Conservation (phyloP, 2,888 invertebrate genomes). For the Rhimphoctona megacephalus region DNA sequence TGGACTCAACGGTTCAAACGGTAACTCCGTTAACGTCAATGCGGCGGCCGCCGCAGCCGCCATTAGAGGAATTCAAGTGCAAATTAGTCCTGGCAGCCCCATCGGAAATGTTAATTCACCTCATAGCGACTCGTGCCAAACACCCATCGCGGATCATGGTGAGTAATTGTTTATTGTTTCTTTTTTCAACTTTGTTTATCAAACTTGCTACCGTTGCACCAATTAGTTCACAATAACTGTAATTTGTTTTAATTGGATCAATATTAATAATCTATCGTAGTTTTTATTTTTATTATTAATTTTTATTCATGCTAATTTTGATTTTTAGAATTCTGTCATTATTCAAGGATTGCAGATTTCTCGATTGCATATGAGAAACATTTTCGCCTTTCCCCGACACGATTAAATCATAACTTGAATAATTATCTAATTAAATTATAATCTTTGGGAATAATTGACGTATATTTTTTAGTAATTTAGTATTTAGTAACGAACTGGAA, state of each 20-base stretch:
- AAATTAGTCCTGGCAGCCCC: conserved; percentile 76
- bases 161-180: conserved; percentile 58
- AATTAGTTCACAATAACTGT: background rate
- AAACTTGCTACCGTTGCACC: background rate
- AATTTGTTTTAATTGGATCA: background rate
- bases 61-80: conserved; percentile 77
- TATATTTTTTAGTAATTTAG: background rate
- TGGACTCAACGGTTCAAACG: conserved; percentile 72
- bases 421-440: background rate
- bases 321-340: background rate
- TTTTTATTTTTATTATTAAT: background rate
- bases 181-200: background rate
- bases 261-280: background rate
- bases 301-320: background rate
- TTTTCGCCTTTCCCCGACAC: background rate
- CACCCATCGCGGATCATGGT: conserved; percentile 81
- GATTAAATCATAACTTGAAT: background rate
- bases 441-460: background rate
- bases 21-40: conserved; percentile 74
- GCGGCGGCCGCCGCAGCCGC: conserved; percentile 73
- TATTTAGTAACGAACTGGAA: background rate
- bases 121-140: conserved; percentile 78
- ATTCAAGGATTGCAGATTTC: background rate
- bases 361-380: background rate
- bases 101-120: conserved; percentile 77